phyloP scores from a whole-genome alignment of 2,888 invertebrate species.

The Melanotus villosus region DNA sequence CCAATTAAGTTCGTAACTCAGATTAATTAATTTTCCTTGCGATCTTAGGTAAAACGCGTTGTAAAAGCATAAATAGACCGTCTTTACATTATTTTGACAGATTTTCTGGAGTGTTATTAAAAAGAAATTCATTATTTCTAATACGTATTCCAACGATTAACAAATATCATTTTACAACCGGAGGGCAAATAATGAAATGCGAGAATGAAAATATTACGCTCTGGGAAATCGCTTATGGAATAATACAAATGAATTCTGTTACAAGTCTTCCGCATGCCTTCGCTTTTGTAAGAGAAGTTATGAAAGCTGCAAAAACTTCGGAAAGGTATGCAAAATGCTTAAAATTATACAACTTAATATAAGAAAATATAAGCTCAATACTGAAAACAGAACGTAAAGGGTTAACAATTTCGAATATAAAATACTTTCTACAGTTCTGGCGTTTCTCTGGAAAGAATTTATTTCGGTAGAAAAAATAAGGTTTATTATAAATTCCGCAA shows the following conservation, averaged over 20 bases:
- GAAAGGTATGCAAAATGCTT: too few relatives aligned
- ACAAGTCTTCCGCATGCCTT: too few relatives aligned
- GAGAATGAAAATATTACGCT: neutral
- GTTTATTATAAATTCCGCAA: too few relatives aligned
- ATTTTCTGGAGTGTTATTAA: neutral
- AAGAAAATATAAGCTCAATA: too few relatives aligned
- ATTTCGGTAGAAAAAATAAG: too few relatives aligned
- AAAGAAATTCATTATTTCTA: neutral
- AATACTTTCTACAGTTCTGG: too few relatives aligned
- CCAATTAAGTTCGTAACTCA: constrained; percentile 8
- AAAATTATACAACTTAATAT: too few relatives aligned
- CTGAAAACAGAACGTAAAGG: too few relatives aligned
- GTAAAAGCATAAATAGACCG: neutral
- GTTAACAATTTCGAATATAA: too few relatives aligned
- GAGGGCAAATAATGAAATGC: neutral
- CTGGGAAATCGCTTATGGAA: neutral
- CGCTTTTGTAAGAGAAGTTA: too few relatives aligned
- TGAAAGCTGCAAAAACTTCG: too few relatives aligned
- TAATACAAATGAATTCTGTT: neutral
- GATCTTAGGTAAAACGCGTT: constrained; percentile 10
- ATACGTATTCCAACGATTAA: neutral
- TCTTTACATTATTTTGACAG: neutral
- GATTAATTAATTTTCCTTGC: constrained; percentile 6
- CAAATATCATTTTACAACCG: neutral
- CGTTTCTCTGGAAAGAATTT: too few relatives aligned